Conservation (phyloP, 2,888 invertebrate species). For the Odontothrips loti region DNA sequence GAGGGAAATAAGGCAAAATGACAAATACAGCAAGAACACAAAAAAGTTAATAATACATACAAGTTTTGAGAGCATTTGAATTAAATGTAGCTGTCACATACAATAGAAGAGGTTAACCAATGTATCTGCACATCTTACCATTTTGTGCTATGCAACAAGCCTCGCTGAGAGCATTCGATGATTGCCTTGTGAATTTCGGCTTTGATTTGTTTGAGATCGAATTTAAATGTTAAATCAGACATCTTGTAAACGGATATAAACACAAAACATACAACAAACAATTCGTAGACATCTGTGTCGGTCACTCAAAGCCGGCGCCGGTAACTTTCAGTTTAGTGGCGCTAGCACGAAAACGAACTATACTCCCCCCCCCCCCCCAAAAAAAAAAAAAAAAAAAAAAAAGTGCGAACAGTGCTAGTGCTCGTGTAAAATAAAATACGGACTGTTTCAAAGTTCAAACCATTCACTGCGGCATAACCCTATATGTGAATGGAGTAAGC, state of each 20-base stretch:
- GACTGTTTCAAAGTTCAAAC: no score
- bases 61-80: background rate
- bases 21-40: background rate
- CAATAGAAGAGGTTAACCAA: constrained; percentile 24
- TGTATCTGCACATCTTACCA: constrained; percentile 53
- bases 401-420: no score
- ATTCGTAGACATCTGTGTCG: no score
- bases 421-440: no score
- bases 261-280: no score
- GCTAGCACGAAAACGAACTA: no score
- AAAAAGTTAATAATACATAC: background rate
- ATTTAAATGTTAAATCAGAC: constrained; percentile 45
- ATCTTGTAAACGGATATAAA: constrained; percentile 38
- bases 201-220: constrained; percentile 61
- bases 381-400: no score
- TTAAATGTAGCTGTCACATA: background rate
- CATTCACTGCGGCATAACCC: no score
- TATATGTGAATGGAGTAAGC: no score
- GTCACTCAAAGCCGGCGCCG: no score
- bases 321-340: no score
- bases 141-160: constrained; percentile 75
- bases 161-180: constrained; percentile 71
- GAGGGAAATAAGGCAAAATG: background rate
- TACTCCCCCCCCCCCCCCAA: no score
- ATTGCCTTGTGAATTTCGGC: constrained; percentile 61